A percentile compares a stretch with the other conserved stretches of the same genome.
Conservation (phyloP, 1,140 invertebrate genomes). For the Cydia splendana region DNA sequence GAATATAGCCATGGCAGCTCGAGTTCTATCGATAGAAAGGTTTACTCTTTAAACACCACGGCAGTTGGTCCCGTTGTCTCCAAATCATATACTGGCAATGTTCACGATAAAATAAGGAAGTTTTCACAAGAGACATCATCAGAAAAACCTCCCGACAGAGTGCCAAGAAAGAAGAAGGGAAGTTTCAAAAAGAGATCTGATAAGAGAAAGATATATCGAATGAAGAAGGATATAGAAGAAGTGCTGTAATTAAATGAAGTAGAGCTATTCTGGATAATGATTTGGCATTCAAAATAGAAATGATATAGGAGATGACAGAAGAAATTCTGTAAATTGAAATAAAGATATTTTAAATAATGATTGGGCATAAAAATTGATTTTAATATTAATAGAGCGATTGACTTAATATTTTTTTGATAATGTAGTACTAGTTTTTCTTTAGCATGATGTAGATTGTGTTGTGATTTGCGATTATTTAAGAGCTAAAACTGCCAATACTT, state of each 20-base stretch:
- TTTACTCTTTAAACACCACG: slow-evolving; percentile 42
- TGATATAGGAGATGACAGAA: not conserved
- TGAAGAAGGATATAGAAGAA: slow-evolving; percentile 73
- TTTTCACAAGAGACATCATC: slow-evolving; percentile 61
- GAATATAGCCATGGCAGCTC: slow-evolving; percentile 44
- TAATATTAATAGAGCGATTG: not conserved
- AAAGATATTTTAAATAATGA: not conserved
- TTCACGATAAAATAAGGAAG: slow-evolving; percentile 74
- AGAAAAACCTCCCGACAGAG: slow-evolving; percentile 47
- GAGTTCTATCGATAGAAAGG: slow-evolving; percentile 47
- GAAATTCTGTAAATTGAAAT: not conserved
- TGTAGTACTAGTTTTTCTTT: slow-evolving; percentile 15
- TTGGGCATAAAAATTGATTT: not conserved
- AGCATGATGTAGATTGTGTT: slow-evolving; percentile 26
- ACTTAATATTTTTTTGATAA: slow-evolving; percentile 12
- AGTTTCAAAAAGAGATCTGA: slow-evolving; percentile 61
- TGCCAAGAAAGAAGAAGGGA: slow-evolving; percentile 54
- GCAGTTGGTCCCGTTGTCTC: slow-evolving; percentile 48
- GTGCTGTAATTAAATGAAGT: slow-evolving; percentile 32
- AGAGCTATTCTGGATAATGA: not conserved
- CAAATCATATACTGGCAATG: slow-evolving; percentile 61
- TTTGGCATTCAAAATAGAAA: not conserved
- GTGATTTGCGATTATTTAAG: slow-evolving; percentile 24
- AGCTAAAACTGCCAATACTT: slow-evolving; percentile 22
- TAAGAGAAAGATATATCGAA: slow-evolving; percentile 58